Base-by-base conservation (phyloP, 2,797 vertebrate genomes). In the Leucoraja ocellata region DNA sequence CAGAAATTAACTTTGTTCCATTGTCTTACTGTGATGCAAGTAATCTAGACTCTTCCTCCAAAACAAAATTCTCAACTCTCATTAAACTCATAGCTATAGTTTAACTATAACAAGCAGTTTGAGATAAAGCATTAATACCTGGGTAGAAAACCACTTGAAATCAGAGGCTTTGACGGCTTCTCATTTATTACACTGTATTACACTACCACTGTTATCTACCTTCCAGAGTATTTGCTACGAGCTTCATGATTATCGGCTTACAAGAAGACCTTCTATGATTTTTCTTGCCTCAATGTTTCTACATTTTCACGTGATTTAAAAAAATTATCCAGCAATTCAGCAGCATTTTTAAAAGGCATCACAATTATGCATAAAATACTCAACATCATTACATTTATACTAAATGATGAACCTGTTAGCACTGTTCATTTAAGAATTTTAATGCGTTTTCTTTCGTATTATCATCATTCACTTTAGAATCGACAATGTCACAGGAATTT, bases 371-470 rank as follows among this genome's bases (percentile, higher is more conserved):
- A 74, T 18, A 92, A 92, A 54, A 76, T 65, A 76, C 32, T 74
- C 76, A 32, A 76, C 90, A 92, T 74, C 71, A 76, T 92, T 76
- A 74, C 11, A 92, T 92, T 92, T 54, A 92, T 28, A 86, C 16
- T 68, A 54, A 91, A 74, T 74, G 36, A 39, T 91, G 32, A 91
- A 91, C 11, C 68, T 32, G 28, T 91, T 91, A 91, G 39, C 74
- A 46, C 36, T 91, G 73, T 54, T 68, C 81, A 71, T 91, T 91
- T 13, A 76, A 92, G 46, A 76, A 92, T 58, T 54, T 54, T 39
- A 76, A 91, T 16, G 18, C 46, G 11, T 58, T 61, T 39, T 88
- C 14, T 88, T 16, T 86, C 28, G 63, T 63, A 63, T 32, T 32
- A 21, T 86, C 46, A 74, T 54, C 39, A 39, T 23, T 76, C 21